Conservation (phyloP, 2,113 vertebrate species). For the Apistogramma diplotaenia region DNA sequence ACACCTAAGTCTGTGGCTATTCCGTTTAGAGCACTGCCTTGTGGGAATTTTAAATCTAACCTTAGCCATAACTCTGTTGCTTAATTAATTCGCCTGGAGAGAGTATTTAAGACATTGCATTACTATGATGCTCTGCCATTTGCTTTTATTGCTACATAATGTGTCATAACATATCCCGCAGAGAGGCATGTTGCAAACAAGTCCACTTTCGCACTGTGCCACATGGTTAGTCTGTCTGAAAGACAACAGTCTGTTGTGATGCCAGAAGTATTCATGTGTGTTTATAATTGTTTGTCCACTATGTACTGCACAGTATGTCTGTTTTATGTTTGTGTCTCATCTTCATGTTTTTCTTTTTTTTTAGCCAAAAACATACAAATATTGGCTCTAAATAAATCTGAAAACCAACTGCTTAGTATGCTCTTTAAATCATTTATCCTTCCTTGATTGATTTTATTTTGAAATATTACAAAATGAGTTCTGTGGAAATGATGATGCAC, state of each 20-base stretch:
- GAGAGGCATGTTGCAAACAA: conserved; percentile 39
- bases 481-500: conserved; percentile 28
- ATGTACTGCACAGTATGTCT: conserved; percentile 42
- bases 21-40: conserved; percentile 1
- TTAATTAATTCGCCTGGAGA: conserved; percentile 54
- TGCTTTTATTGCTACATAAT: conserved; percentile 67
- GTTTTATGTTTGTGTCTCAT: conserved; percentile 58
- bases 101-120: conserved; percentile 47
- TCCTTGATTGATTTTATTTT: conserved; percentile 8
- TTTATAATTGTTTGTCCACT: conserved; percentile 52
- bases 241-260: conserved; percentile 21
- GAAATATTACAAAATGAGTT: conserved; percentile 13
- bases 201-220: conserved; percentile 44
- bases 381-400: neutral
- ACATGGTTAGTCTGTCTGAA: conserved; percentile 41
- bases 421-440: neutral
- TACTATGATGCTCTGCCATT: conserved; percentile 39
- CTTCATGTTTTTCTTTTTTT: conserved; percentile 42
- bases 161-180: conserved; percentile 62
- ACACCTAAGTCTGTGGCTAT: neutral
- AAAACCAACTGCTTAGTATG: neutral
- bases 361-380: conserved; percentile 1
- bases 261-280: conserved; percentile 35
- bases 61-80: conserved; percentile 27
- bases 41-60: conserved; percentile 30